phyloP scores from a whole-genome alignment of 2,113 vertebrate genomes.

The Datnioides undecimradiatus region DNA sequence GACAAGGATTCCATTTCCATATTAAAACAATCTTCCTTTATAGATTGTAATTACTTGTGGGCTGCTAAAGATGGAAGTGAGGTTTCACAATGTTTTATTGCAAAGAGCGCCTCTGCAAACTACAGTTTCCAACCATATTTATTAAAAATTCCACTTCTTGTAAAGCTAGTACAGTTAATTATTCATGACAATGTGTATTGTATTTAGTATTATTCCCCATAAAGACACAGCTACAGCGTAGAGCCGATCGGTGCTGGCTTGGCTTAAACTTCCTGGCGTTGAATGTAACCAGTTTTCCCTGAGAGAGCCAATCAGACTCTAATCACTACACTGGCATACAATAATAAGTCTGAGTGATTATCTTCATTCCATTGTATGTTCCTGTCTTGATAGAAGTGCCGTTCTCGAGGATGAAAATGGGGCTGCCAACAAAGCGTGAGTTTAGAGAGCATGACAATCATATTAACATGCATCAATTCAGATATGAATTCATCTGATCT shows the following conservation, averaged over 20 bases:
- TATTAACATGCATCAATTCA: slow-evolving; percentile 39
- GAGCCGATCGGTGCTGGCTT: background rate
- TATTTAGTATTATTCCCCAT: slow-evolving; percentile 46
- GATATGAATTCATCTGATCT: slow-evolving; percentile 46
- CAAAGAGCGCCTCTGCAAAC: slow-evolving; percentile 20
- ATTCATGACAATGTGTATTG: slow-evolving; percentile 60
- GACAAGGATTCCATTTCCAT: slow-evolving; percentile 70
- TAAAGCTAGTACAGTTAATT: slow-evolving; percentile 46
- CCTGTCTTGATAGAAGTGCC: slow-evolving; percentile 45
- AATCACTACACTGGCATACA: slow-evolving; percentile 56
- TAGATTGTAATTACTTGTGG: slow-evolving; percentile 62
- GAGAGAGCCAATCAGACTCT: slow-evolving; percentile 59
- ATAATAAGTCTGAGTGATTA: slow-evolving; percentile 64
- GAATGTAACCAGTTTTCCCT: slow-evolving; percentile 31
- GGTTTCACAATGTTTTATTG: slow-evolving; percentile 57
- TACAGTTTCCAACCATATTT: slow-evolving; percentile 11
- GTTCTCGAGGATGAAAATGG: slow-evolving; percentile 50
- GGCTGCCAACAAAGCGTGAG: slow-evolving; percentile 31
- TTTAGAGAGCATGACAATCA: slow-evolving; percentile 50
- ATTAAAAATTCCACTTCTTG: slow-evolving; percentile 42
- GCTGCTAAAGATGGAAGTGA: slow-evolving; percentile 48
- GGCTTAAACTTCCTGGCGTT: slow-evolving; percentile 19
- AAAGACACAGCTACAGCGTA: slow-evolving; percentile 3
- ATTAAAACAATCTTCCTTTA: slow-evolving; percentile 68
- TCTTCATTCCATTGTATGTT: slow-evolving; percentile 44